These are phyloP conservation scores for Isaurus tuberculatus DNA, from an alignment of 92 coral and sea anemone species.

Conservation along the genomic window DNA sequence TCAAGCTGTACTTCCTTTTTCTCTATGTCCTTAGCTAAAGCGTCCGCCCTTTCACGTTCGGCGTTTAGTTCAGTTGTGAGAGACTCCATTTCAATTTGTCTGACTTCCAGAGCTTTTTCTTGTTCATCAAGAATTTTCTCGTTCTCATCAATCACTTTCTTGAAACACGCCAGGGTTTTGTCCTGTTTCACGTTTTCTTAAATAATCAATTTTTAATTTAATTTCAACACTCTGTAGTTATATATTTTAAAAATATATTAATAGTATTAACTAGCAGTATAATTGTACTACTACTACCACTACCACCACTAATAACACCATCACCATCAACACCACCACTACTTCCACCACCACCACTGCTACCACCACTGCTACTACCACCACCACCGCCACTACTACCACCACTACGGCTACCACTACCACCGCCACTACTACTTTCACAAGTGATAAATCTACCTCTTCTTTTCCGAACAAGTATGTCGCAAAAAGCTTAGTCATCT, in stretches of 20 bases:
- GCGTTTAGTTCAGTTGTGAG: conserved; percentile 55
- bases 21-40: conserved; percentile 43
- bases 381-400: too few relatives aligned
- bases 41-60: conserved; percentile 41
- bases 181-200: conserved; percentile 66
- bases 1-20: conserved; percentile 51
- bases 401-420: too few relatives aligned
- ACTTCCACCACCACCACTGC: too few relatives aligned
- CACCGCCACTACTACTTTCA: too few relatives aligned
- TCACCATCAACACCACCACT: too few relatives aligned
- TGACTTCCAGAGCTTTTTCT: conserved; percentile 65
- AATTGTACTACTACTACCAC: too few relatives aligned
- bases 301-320: too few relatives aligned
- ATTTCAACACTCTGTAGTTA: neutral
- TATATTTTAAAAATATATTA: neutral
- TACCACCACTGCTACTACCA: too few relatives aligned
- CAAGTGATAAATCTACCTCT: too few relatives aligned
- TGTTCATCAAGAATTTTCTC: conserved; percentile 68
- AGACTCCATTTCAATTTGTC: conserved; percentile 70
- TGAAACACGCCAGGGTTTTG: conserved; percentile 41
- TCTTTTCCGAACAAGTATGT: too few relatives aligned
- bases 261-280: neutral
- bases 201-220: neutral
- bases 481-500: too few relatives aligned
- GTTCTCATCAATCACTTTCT: conserved; percentile 63